Evolutionary conservation across 2,888 invertebrate genomes (phyloP).

Genomic region (Cepaea hortensis): DNA sequence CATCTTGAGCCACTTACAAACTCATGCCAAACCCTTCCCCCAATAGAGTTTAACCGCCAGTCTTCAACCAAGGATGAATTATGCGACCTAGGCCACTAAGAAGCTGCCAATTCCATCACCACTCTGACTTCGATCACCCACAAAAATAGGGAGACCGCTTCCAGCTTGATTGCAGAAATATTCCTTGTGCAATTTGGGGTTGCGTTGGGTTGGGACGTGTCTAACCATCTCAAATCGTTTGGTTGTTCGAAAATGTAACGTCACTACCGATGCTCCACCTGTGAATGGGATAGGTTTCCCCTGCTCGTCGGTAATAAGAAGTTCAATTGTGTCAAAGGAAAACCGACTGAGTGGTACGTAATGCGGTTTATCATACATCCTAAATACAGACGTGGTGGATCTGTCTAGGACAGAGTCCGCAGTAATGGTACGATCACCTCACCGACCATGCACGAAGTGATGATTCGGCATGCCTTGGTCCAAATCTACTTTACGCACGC

Average conservation of each 20-base stretch:
- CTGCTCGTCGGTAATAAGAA: conserved; percentile 20
- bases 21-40: not conserved
- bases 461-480: too few species aligned
- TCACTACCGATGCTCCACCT: conserved; percentile 24
- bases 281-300: conserved; percentile 11
- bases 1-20: conserved; percentile 9
- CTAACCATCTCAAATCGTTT: not conserved
- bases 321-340: not conserved
- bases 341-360: too few species aligned
- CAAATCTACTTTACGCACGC: too few species aligned
- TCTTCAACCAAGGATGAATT: not conserved
- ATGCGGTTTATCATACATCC: not conserved
- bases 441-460: not conserved
- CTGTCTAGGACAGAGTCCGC: not conserved
- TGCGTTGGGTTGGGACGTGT: not conserved
- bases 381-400: not conserved
- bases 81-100: not conserved
- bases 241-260: conserved; percentile 11
- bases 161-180: not conserved
- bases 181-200: not conserved
- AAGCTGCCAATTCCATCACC: conserved; percentile 19
- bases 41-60: conserved; percentile 16
- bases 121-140: not conserved
- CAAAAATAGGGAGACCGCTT: not conserved
- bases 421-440: not conserved